Evolutionary conservation across 2,888 invertebrate genomes (phyloP).

Genomic region (Amblyjoppa proteus): DNA sequence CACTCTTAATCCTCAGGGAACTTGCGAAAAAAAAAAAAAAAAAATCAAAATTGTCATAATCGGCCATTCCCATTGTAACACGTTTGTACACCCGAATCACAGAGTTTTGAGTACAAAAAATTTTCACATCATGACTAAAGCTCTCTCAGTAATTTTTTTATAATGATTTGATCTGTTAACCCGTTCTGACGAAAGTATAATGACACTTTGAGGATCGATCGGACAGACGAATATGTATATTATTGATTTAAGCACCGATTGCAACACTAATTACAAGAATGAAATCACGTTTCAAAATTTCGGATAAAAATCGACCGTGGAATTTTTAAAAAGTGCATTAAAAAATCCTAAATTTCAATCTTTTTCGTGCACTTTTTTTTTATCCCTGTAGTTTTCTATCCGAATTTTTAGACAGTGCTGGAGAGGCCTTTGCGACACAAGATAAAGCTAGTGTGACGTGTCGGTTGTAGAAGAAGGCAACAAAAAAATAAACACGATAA

Average conservation of each 20-base stretch:
- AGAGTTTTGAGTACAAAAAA: slow-evolving; percentile 54
- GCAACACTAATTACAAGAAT: slow-evolving; percentile 12
- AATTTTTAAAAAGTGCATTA: not conserved
- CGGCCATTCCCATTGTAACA: slow-evolving; percentile 65
- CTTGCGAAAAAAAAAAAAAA: not conserved
- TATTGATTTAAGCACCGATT: slow-evolving; percentile 14
- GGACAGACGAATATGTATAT: slow-evolving; percentile 1
- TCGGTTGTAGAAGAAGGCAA: slow-evolving; percentile 58
- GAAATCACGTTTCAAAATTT: not conserved
- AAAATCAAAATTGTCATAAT: slow-evolving; percentile 11
- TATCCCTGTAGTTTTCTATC: not conserved
- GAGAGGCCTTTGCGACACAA: slow-evolving; percentile 58
- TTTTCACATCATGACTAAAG: slow-evolving; percentile 63
- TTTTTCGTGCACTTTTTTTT: not conserved
- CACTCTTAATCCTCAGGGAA: slow-evolving; percentile 38
- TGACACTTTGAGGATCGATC: slow-evolving; percentile 8
- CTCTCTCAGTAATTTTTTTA: slow-evolving; percentile 20
- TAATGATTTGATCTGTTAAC: slow-evolving; percentile 13
- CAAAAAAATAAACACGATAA: slow-evolving; percentile 38
- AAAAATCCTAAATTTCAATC: not conserved
- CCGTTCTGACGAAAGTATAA: not conserved
- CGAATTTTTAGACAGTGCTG: not conserved
- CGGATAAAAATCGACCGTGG: not conserved
- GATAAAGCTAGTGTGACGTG: slow-evolving; percentile 61
- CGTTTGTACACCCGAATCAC: slow-evolving; percentile 66